Conservation (phyloP, 2,113 vertebrate species). For the Bos javanicus region DNA sequence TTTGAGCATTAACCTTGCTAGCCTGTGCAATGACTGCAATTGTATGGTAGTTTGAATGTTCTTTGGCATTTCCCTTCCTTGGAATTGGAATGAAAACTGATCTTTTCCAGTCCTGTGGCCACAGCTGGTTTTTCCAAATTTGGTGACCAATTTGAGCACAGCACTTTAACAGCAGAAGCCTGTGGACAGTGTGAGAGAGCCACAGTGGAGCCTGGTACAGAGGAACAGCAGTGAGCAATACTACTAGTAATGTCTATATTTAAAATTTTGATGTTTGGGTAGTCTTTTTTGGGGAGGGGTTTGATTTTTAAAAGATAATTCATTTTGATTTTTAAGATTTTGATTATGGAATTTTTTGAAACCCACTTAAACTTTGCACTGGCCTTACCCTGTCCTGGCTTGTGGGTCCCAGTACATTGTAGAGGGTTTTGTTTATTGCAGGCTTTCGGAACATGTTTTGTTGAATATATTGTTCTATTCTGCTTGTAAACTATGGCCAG, state of each 20-base stretch:
- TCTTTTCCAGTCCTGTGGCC: not conserved
- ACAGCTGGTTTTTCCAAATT: not conserved
- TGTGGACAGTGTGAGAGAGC: not conserved
- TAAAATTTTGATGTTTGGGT: not conserved
- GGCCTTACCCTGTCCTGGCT: not conserved
- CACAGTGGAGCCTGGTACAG: not conserved
- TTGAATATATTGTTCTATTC: not conserved
- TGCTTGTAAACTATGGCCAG: not conserved
- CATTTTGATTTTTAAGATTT: not conserved
- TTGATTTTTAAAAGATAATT: slow-evolving; percentile 11
- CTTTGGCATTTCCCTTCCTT: not conserved
- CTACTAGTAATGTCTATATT: not conserved
- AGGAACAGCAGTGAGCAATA: not conserved
- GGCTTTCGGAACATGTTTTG: not conserved
- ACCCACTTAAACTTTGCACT: not conserved
- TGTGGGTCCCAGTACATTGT: not conserved
- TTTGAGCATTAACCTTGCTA: not conserved
- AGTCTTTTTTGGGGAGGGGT: not conserved
- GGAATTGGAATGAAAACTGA: not conserved
- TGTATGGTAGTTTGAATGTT: not conserved
- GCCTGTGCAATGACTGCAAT: not conserved
- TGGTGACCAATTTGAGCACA: not conserved
- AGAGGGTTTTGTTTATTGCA: not conserved
- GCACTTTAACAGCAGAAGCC: not conserved
- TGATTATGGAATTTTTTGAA: not conserved